Conservation (phyloP, 2,888 invertebrate genomes). For the Phoenoteleia sp. region DNA sequence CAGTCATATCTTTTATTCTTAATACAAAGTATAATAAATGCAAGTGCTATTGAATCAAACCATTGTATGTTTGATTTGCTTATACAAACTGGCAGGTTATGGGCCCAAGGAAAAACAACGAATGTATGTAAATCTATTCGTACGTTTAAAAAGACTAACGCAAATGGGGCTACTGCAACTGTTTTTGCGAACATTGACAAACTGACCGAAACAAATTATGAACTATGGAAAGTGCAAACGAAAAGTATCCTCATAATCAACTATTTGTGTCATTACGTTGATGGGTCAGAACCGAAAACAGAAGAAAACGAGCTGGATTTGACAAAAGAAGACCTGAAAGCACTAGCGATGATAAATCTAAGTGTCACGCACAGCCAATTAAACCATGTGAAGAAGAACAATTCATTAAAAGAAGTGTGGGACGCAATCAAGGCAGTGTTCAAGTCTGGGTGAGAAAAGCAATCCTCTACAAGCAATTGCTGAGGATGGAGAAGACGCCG, state of each 20-base stretch:
- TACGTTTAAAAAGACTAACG: neutral
- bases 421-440: too few species aligned
- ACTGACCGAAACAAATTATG: conserved; percentile 60
- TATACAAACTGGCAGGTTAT: too few species aligned
- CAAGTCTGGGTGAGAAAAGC: conserved; percentile 72
- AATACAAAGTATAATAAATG: too few species aligned
- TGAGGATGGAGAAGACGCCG: conserved; percentile 60
- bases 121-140: neutral
- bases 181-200: conserved; percentile 48
- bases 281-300: conserved; percentile 1
- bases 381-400: neutral
- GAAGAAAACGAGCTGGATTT: conserved; percentile 9
- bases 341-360: conserved; percentile 65
- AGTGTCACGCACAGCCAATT: conserved; percentile 47
- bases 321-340: too few species aligned
- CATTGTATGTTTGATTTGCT: too few species aligned
- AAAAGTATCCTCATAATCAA: conserved; percentile 63
- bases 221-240: conserved; percentile 66
- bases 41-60: too few species aligned
- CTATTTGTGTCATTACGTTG: conserved; percentile 60
- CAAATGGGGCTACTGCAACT: neutral
- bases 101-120: neutral
- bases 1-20: too few species aligned
- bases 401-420: too few species aligned
- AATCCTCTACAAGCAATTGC: conserved; percentile 66